Conservation (phyloP, 2,888 invertebrate genomes). For the Erpobdella octoculata region DNA sequence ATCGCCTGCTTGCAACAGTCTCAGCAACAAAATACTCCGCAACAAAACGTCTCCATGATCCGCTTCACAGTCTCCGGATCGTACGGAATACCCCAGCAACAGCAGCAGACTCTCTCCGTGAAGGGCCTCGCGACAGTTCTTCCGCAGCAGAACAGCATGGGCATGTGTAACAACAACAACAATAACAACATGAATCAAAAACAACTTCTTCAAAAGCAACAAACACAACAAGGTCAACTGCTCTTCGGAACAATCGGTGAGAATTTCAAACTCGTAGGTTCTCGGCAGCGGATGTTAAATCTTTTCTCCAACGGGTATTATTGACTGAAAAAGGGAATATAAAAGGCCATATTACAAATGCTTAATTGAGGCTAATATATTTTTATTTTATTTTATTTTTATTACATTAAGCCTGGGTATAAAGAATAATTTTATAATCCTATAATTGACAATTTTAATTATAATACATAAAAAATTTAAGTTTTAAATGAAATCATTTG, state of each 20-base stretch:
- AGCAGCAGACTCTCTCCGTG: not conserved
- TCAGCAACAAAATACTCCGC: constrained; percentile 20
- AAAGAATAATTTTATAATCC: too few relatives aligned
- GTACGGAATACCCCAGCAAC: constrained; percentile 24
- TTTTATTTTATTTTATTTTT: too few relatives aligned
- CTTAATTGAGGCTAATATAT: too few relatives aligned
- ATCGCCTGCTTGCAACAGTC: not conserved
- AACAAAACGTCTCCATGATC: constrained; percentile 28
- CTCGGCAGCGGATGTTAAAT: not conserved
- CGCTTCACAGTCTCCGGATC: constrained; percentile 25
- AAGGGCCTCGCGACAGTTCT: constrained; percentile 27
- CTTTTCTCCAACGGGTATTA: too few relatives aligned
- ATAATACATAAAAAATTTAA: too few relatives aligned
- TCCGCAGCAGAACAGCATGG: constrained; percentile 21
- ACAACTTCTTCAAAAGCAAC: not conserved
- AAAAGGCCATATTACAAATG: too few relatives aligned
- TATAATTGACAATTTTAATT: too few relatives aligned
- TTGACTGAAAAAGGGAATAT: too few relatives aligned
- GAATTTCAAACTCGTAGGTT: not conserved
- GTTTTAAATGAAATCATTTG: too few relatives aligned
- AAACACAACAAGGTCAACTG: not conserved
- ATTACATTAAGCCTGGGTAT: too few relatives aligned
- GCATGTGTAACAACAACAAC: not conserved
- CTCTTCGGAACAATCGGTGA: constrained; percentile 9
- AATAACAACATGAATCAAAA: constrained; percentile 17